Percentiles rank a stretch among this genome's conserved stretches.
These are phyloP conservation scores for Melikaiella ostensackeni DNA, from an alignment of 2,888 invertebrate genomes.

Conservation along the genomic window DNA sequence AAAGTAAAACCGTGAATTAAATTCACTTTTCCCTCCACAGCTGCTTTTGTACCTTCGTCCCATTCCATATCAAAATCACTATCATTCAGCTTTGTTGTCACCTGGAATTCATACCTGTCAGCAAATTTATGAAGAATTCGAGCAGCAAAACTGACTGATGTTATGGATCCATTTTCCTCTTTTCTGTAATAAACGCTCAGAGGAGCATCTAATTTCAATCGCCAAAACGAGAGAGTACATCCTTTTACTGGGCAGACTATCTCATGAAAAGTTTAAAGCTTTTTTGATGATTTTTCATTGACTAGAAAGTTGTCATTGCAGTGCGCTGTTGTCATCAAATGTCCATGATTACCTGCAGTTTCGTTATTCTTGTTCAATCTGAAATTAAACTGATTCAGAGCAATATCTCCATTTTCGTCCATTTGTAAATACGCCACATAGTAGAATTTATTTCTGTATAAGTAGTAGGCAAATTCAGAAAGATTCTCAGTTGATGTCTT, in stretches of 20 bases:
- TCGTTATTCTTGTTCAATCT: neutral
- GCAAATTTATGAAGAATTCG: conserved; percentile 2
- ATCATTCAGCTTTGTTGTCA: neutral
- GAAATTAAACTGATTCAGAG: neutral
- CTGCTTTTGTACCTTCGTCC: neutral
- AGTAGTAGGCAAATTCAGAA: neutral
- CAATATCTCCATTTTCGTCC: neutral
- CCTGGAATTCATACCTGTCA: neutral
- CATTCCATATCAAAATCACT: neutral
- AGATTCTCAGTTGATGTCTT: neutral
- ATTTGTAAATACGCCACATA: neutral
- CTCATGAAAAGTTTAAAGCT: neutral
- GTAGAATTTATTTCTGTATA: neutral
- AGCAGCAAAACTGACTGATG: no score
- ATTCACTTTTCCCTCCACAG: neutral
- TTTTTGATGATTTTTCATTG: neutral
- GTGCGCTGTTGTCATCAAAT: no score
- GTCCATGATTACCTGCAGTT: no score
- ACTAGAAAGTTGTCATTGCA: neutral
- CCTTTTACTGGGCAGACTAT: neutral
- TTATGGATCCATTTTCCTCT: neutral
- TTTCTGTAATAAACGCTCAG: neutral
- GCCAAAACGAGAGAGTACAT: neutral
- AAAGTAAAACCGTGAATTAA: neutral
- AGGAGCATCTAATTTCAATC: neutral